These are phyloP conservation scores for Acrocyrtus sp. DNA, from an alignment of 2,888 invertebrate species.

Conservation along the genomic window DNA sequence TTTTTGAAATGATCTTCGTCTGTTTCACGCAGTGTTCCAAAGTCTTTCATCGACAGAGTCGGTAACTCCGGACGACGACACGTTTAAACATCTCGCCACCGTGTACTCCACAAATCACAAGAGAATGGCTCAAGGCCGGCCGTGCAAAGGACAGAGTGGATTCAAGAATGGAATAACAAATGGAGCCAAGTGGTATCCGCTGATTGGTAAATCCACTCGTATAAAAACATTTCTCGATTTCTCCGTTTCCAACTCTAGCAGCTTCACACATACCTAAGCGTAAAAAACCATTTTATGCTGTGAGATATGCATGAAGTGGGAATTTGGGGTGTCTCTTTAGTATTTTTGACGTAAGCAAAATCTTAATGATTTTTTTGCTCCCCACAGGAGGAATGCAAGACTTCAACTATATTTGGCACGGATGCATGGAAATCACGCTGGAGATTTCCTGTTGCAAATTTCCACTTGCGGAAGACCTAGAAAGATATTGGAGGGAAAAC, in stretches of 20 bases:
- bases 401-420: conserved; percentile 92
- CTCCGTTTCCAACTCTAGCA: too few relatives aligned
- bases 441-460: conserved; percentile 96
- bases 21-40: conserved; percentile 94
- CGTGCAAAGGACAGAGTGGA: conserved; percentile 80
- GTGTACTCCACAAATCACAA: conserved; percentile 89
- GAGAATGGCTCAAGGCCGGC: conserved; percentile 86
- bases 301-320: too few relatives aligned
- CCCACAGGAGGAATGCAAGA: conserved; percentile 91
- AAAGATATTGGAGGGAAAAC: conserved; percentile 89
- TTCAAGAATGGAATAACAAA: conserved; percentile 93
- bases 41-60: conserved; percentile 84
- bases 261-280: too few relatives aligned
- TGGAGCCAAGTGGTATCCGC: conserved; percentile 92
- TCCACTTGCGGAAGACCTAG: conserved; percentile 82
- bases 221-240: too few relatives aligned
- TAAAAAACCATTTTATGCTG: too few relatives aligned
- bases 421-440: conserved; percentile 94
- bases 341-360: neutral
- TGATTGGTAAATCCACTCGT: conserved; percentile 73
- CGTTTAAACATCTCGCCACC: conserved; percentile 85
- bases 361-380: conserved; percentile 38
- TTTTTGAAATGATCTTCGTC: too few relatives aligned
- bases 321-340: too few relatives aligned
- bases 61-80: conserved; percentile 90